These are phyloP conservation scores for Allophyes oxyacanthae DNA, from an alignment of 2,888 invertebrate genomes.

Conservation along the genomic window DNA sequence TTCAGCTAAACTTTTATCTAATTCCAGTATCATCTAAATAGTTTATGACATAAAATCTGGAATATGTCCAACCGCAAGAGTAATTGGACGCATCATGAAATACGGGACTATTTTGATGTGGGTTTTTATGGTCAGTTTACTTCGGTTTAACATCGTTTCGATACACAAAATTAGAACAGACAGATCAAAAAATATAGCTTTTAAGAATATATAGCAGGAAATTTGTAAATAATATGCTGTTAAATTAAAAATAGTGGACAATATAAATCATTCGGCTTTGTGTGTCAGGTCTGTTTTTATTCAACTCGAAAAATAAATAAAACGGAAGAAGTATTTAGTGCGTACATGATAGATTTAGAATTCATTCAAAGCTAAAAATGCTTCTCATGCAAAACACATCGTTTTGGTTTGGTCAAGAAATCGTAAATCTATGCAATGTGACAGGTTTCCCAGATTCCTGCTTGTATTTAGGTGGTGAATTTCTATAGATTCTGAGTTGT, in stretches of 20 bases:
- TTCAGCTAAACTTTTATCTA: constrained; percentile 16
- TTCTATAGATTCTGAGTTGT: too few relatives aligned
- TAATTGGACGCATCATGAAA: constrained; percentile 20
- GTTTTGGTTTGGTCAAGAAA: constrained; percentile 3
- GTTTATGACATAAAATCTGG: constrained; percentile 42
- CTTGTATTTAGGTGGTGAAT: too few relatives aligned
- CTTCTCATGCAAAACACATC: constrained; percentile 8
- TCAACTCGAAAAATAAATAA: constrained; percentile 28
- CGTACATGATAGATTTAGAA: constrained; percentile 18
- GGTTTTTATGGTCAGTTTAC: constrained; percentile 36
- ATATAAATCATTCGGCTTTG: constrained; percentile 33
- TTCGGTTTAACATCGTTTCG: constrained; percentile 23
- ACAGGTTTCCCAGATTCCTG: neutral
- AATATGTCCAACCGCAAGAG: constrained; percentile 33
- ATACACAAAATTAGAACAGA: constrained; percentile 39
- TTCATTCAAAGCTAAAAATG: constrained; percentile 2
- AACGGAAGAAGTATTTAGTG: constrained; percentile 20
- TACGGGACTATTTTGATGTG: constrained; percentile 18
- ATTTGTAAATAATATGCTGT: constrained; percentile 32
- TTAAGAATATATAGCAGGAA: constrained; percentile 22
- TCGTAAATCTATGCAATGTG: too few relatives aligned
- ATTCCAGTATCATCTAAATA: constrained; percentile 33
- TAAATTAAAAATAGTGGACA: constrained; percentile 32
- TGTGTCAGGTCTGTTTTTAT: constrained; percentile 29
- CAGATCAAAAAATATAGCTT: constrained; percentile 21